Evolutionary conservation across 1,140 invertebrate species (phyloP), one percentile per base, ranked within the genome.

Genomic region (Tigriopus japonicus): DNA sequence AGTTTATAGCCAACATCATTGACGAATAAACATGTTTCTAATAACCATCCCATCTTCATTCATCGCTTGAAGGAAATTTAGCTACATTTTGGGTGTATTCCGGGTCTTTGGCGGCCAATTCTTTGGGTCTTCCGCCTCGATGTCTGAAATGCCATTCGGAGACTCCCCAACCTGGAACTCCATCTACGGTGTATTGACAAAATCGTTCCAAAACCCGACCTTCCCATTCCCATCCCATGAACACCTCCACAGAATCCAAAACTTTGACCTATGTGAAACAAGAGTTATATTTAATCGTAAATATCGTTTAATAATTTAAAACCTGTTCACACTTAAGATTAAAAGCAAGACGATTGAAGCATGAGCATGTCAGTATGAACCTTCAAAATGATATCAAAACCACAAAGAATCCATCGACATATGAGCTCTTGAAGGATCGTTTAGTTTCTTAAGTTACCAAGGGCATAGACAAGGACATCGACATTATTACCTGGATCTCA

Each of bases 111-210:
- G n/a, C n/a, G 45, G 45, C 45, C n/a, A 15, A 49, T 10, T 49
- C 45, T 49, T 21, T 15, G 21, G 45, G 45, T 49, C 45, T 3
- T 15, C 45, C 45, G n/a, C 45, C 45, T 17, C 21, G 21, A 12
- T 58, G 40, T 42, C 56, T 58, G 17, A 40, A 58, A 13, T 58
- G 23, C 56, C 56, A 58, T 58, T 58, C 56, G 12, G 56, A 41
- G 42, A 58, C 56, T 6, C 56, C 56, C 56, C 56, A 58, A 42
- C 56, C 56, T 6, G 23, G 23, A 5, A 35, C 56, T 5, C 40
- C 56, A 42, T 58, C 40, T 6, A 58, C 40, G 3, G n/a, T 24
- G 24, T 54, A 54, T n/a, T 14, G 14, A 24, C 52, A 54, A 54
- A 54, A 54, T 5, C 52, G 15, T 14, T 54, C 52, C 19, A 54